Percentiles rank a stretch among this genome's conserved stretches.
Evolutionary conservation across 2,888 invertebrate species (phyloP).

Genomic region (Aporophyla nigra): DNA sequence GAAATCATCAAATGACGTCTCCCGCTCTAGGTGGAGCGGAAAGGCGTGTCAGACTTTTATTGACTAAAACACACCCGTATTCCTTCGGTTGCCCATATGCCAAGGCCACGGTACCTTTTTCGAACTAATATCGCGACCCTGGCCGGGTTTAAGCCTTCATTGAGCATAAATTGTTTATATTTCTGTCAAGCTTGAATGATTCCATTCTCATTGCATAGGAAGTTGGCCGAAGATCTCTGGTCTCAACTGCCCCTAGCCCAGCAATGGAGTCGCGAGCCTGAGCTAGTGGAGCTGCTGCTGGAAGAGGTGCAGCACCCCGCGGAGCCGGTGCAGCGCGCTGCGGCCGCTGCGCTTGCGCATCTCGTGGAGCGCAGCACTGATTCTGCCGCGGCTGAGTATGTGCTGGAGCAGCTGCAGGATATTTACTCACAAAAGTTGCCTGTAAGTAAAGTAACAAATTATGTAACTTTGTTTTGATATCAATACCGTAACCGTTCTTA

Average conservation of each 20-base stretch:
- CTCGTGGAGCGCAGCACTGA: conserved; percentile 88
- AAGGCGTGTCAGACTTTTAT: too few relatives aligned
- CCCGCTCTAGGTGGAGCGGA: too few relatives aligned
- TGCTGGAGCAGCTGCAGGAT: conserved; percentile 92
- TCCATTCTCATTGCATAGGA: conserved; percentile 73
- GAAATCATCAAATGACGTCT: too few relatives aligned
- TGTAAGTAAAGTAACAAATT: conserved; percentile 80
- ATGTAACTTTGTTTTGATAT: background rate
- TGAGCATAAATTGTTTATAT: background rate
- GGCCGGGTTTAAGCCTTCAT: background rate
- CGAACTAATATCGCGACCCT: too few relatives aligned
- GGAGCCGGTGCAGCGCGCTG: conserved; percentile 95
- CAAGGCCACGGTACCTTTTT: too few relatives aligned
- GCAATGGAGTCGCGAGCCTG: conserved; percentile 76
- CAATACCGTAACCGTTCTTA: background rate
- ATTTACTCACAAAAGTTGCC: conserved; percentile 95
- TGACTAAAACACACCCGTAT: too few relatives aligned
- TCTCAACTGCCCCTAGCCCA: conserved; percentile 78
- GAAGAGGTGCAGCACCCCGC: conserved; percentile 95
- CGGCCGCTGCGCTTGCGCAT: conserved; percentile 94
- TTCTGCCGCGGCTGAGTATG: conserved; percentile 76
- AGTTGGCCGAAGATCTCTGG: conserved; percentile 83
- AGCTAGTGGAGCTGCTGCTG: conserved; percentile 91
- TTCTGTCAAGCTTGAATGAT: background rate
- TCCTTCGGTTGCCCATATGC: too few relatives aligned